Percentiles rank a stretch among this genome's conserved stretches.
Conservation (phyloP, 2,797 vertebrate genomes). For the Dryobates pubescens region DNA sequence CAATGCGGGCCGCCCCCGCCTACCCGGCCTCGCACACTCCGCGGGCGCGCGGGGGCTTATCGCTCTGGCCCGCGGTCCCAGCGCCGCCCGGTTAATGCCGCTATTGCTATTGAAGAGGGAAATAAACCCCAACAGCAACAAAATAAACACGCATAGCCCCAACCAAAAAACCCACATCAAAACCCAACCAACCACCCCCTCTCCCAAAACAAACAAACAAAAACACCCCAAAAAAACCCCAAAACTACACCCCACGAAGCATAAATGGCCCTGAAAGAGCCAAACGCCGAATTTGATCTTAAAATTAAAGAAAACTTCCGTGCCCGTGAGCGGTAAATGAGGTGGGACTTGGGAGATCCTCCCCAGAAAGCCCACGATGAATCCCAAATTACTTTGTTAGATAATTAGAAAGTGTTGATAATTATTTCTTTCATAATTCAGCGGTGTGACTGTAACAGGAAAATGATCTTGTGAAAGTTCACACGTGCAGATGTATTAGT, state of each 20-base stretch:
- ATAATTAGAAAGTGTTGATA: constrained; percentile 83
- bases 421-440: constrained; percentile 83
- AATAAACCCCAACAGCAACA: background rate
- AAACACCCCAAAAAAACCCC: too few species aligned
- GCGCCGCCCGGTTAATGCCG: background rate
- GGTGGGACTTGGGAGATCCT: constrained; percentile 68
- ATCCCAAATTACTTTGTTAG: constrained; percentile 81
- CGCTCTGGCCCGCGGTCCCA: background rate
- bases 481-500: constrained; percentile 90
- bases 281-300: background rate
- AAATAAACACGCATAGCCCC: too few species aligned
- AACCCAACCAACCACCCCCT: background rate
- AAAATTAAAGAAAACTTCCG: constrained; percentile 50
- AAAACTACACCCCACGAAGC: background rate
- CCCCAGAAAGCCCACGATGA: constrained; percentile 69
- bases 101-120: background rate
- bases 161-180: background rate
- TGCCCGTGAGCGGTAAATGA: constrained; percentile 47
- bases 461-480: constrained; percentile 84
- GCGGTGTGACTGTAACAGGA: constrained; percentile 75
- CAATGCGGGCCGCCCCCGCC: background rate
- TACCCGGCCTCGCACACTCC: background rate
- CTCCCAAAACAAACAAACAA: too few species aligned
- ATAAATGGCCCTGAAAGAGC: background rate
- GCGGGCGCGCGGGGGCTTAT: background rate